These are phyloP conservation scores for Apomyelois bistriatella DNA, from an alignment of 2,888 invertebrate genomes.

Conservation along the genomic window DNA sequence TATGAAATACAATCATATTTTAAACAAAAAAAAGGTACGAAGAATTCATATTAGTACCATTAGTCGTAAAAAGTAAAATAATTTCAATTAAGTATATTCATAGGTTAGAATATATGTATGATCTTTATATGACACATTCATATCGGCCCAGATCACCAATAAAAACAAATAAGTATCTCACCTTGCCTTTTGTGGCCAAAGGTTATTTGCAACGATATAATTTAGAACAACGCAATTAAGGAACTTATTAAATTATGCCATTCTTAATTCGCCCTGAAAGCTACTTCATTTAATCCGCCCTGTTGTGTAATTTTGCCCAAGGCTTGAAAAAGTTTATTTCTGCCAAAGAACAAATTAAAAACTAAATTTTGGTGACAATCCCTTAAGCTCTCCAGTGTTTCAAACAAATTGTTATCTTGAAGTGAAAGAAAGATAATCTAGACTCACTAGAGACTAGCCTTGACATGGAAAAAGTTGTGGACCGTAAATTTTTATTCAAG, in stretches of 20 bases:
- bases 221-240: conserved; percentile 4
- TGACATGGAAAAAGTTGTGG: too few relatives aligned
- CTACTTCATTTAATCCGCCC: neutral
- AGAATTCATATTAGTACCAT: too few relatives aligned
- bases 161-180: neutral
- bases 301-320: neutral
- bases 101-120: too few relatives aligned
- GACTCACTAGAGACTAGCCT: too few relatives aligned
- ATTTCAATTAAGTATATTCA: too few relatives aligned
- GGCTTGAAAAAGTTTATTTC: neutral
- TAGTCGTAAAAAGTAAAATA: too few relatives aligned
- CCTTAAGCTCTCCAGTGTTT: neutral
- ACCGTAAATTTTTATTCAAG: too few relatives aligned
- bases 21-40: too few relatives aligned
- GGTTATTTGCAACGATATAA: neutral
- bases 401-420: too few relatives aligned
- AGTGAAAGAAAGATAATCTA: too few relatives aligned
- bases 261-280: conserved; percentile 1
- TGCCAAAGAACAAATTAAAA: neutral
- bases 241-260: conserved; percentile 4
- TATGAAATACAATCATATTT: too few relatives aligned
- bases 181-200: neutral
- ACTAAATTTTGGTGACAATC: neutral
- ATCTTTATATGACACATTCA: too few relatives aligned
- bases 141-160: neutral